Base-by-base conservation (phyloP, 2,888 invertebrate species). In the Chorisops tibialis region DNA sequence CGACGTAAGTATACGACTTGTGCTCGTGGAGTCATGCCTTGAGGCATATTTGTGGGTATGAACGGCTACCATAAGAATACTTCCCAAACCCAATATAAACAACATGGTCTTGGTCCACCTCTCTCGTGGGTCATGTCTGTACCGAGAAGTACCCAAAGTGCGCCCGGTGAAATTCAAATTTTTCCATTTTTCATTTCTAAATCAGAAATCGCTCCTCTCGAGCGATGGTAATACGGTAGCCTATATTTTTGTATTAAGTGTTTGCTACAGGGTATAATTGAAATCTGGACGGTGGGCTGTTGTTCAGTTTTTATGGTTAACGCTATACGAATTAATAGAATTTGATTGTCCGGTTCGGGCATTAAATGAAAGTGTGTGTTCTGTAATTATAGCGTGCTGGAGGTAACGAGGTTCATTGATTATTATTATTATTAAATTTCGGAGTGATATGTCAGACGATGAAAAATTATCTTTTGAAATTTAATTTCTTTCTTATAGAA, bases 221-320 rank as follows among this genome's bases (percentile, higher is more conserved):
- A 41, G 54, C 41, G 41, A 2, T 45, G 43, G 56, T 43, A 56
- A 56, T 30, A 56, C 56, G 30, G 56, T 56, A 56, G 56, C 56
- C 30, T 30, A 30, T 30, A n/a, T n/a, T n/a, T 30, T 30, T 39
- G 30, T 45, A n/a, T 56, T 30, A 41, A 18, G 16, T 43, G 56
- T 43, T 56, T 41, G 41, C 56, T 21, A 30, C 24, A 56, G 56
- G 37, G 43, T 24, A 43, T 56, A 45, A 56, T 56, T 56, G 56
- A 56, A 56, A 56, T 56, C 35, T 16, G 41, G 54, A 39, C 39
- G 38, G 52, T 14, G 12, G n/a, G n/a, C n/a, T n/a, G n/a, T n/a
- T n/a, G n/a, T n/a, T n/a, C n/a, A 12, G 22, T 54, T 54, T 21
- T 54, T 54, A 21, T 22, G 43, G 39, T 41, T 19, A 43, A 16